A percentile compares a stretch with the other conserved stretches of the same genome.
Evolutionary conservation across 2,797 vertebrate species (phyloP).

Genomic region (Buceros bicornis): DNA sequence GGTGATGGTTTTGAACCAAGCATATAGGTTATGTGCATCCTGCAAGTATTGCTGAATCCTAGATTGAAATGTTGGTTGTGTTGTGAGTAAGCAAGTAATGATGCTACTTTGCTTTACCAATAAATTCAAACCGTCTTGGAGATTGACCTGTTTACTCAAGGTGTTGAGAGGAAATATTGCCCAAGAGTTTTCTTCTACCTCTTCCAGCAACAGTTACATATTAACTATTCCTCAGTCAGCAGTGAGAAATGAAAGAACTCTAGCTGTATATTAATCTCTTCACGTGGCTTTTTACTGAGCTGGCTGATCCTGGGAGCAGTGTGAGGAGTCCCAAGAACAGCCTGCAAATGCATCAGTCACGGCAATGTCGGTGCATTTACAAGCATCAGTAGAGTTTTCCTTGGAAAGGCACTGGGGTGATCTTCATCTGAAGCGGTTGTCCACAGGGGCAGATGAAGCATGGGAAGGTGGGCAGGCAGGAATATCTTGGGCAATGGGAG

Average conservation of each 20-base stretch:
- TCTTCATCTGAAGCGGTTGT: background rate
- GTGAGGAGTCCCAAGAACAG: background rate
- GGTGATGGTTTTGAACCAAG: background rate
- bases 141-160: constrained; percentile 39
- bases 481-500: background rate
- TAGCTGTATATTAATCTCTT: background rate
- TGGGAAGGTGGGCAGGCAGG: background rate
- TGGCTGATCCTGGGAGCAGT: background rate
- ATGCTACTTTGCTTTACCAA: background rate
- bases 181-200: background rate
- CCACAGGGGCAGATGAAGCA: background rate
- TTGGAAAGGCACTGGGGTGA: fast-evolving
- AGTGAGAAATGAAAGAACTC: background rate
- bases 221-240: background rate
- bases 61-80: background rate
- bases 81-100: constrained; percentile 1
- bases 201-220: background rate
- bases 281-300: background rate
- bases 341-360: background rate
- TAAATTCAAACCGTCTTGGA: constrained; percentile 30
- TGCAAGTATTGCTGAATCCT: background rate
- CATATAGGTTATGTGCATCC: background rate
- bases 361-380: fast-evolving
- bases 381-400: background rate
- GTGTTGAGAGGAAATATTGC: background rate